Conservation (phyloP, 2,113 vertebrate species). For the Passer montanus region DNA sequence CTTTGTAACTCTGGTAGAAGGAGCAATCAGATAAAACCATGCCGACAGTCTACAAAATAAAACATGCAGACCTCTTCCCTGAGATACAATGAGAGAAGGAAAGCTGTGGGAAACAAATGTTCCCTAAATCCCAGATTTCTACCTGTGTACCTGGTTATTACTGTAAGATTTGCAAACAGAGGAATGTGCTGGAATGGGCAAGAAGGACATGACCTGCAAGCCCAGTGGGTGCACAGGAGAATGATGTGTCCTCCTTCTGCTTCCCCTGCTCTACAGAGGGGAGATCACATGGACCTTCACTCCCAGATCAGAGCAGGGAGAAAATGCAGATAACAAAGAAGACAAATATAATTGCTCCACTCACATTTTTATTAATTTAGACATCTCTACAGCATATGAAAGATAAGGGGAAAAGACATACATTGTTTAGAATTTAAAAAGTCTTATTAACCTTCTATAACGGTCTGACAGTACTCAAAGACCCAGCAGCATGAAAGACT, state of each 20-base stretch:
- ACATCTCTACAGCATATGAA: neutral
- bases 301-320: neutral
- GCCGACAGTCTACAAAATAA: neutral
- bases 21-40: neutral
- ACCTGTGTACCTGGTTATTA: neutral
- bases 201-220: neutral
- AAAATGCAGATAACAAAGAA: neutral
- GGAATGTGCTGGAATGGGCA: neutral
- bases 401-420: neutral
- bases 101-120: neutral
- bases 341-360: neutral
- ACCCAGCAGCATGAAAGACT: neutral
- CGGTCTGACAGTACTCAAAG: neutral
- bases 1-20: neutral
- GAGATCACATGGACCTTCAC: neutral
- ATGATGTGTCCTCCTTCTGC: neutral
- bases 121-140: neutral
- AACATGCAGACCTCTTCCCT: neutral
- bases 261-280: rapidly evolving
- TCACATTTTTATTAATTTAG: conserved; percentile 34
- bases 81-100: neutral
- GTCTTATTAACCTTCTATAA: conserved; percentile 44
- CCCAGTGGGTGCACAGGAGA: rapidly evolving
- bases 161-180: neutral
- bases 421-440: conserved; percentile 26